These are phyloP conservation scores for Prunella fulvescens DNA, from an alignment of 2,113 vertebrate species.

Conservation along the genomic window DNA sequence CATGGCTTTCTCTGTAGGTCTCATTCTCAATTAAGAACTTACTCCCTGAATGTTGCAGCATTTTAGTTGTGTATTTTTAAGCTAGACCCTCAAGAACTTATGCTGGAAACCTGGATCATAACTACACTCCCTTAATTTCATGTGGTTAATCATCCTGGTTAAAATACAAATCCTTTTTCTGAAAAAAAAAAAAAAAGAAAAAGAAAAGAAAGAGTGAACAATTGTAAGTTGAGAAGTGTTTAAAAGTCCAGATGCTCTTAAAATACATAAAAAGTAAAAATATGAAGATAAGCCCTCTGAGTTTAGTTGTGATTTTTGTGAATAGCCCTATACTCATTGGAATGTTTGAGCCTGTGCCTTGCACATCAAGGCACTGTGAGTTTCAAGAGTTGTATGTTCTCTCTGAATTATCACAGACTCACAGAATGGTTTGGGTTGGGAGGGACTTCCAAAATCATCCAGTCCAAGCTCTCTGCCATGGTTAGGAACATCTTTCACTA, in stretches of 20 bases:
- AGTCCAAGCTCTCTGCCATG: not conserved
- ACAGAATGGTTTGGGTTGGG: not conserved
- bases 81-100: not conserved
- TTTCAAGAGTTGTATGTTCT: not conserved
- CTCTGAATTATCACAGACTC: not conserved
- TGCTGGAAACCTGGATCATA: not conserved
- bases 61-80: not conserved
- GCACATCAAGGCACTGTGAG: not conserved
- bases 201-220: not conserved
- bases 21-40: not conserved
- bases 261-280: not conserved
- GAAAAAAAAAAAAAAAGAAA: not conserved
- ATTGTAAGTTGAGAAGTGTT: not conserved
- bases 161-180: not conserved
- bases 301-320: not conserved
- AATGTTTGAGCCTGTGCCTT: not conserved
- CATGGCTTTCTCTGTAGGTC: not conserved
- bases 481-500: not conserved
- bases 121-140: not conserved
- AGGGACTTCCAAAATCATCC: not conserved
- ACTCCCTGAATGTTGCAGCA: not conserved
- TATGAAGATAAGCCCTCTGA: not conserved
- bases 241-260: not conserved
- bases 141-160: not conserved
- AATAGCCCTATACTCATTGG: not conserved